phyloP scores from a whole-genome alignment of 2,888 invertebrate genomes.

The Lycia hirtaria region DNA sequence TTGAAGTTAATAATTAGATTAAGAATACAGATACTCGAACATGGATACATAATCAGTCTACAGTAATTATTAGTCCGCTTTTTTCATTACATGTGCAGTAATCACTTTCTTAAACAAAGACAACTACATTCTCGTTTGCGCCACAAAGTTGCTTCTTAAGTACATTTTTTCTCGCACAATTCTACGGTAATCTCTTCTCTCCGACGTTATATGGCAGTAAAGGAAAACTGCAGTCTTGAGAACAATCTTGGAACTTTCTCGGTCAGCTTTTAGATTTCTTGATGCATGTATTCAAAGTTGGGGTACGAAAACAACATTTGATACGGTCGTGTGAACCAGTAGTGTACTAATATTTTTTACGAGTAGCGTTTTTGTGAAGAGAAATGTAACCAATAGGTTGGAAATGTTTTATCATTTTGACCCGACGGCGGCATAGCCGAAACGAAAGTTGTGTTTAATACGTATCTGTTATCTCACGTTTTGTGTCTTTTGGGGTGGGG shows the following conservation, averaged over 20 bases:
- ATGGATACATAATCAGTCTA: too few relatives aligned
- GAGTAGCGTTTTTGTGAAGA: background rate
- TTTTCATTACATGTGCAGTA: background rate
- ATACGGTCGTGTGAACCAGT: constrained; percentile 57
- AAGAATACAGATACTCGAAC: too few relatives aligned
- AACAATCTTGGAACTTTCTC: constrained; percentile 31
- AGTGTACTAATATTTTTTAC: constrained; percentile 6
- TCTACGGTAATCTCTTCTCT: constrained; percentile 48
- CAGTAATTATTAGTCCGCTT: too few relatives aligned
- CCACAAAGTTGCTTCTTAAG: constrained; percentile 44
- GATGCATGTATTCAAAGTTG: constrained; percentile 42
- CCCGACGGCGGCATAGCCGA: background rate
- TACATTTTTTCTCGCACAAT: constrained; percentile 45
- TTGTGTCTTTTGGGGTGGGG: too few relatives aligned
- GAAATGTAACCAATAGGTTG: background rate
- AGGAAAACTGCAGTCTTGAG: constrained; percentile 54
- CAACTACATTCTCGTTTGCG: constrained; percentile 30
- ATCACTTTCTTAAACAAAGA: constrained; percentile 10
- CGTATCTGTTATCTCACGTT: too few relatives aligned
- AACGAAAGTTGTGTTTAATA: background rate
- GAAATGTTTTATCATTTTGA: background rate
- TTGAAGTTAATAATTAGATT: too few relatives aligned
- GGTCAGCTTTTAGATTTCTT: constrained; percentile 44
- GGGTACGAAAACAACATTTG: constrained; percentile 60
- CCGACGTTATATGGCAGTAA: constrained; percentile 64